Percentiles rank a stretch among this genome's conserved stretches.
Evolutionary conservation across 1,140 invertebrate genomes (phyloP).

Genomic region (Pseudachorutes palmiensis): DNA sequence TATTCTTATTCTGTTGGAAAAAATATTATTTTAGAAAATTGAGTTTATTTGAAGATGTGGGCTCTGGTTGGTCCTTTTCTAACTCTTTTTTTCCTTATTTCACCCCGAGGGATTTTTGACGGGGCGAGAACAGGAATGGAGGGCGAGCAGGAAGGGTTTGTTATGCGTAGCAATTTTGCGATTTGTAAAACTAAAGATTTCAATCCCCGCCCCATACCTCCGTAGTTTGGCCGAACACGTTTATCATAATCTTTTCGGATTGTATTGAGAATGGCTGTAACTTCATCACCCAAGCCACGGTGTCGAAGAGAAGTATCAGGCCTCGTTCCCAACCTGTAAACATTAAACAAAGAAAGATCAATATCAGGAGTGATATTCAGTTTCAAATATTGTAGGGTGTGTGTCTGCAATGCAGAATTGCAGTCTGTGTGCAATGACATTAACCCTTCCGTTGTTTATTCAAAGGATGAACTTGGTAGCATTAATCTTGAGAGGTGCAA

Average conservation of each 20-base stretch:
- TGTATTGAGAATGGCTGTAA: slow-evolving; percentile 34
- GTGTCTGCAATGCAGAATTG: too few relatives aligned
- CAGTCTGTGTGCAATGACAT: too few relatives aligned
- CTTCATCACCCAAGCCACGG: slow-evolving; percentile 34
- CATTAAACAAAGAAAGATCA: slow-evolving; percentile 6
- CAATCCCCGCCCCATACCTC: slow-evolving; percentile 65
- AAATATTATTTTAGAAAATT: slow-evolving; percentile 1
- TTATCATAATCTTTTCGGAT: slow-evolving; percentile 70
- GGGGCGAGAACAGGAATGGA: too few relatives aligned
- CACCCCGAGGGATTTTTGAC: not conserved
- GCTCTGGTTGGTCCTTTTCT: not conserved
- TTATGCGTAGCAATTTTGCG: too few relatives aligned
- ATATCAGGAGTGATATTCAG: too few relatives aligned
- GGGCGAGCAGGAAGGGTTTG: too few relatives aligned
- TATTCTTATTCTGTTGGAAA: too few relatives aligned
- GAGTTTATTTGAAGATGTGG: not conserved
- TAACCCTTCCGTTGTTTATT: too few relatives aligned
- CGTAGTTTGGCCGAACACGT: slow-evolving; percentile 94
- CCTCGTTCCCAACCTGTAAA: slow-evolving; percentile 25
- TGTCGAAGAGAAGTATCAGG: slow-evolving; percentile 25
- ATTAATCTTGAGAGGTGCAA: too few relatives aligned
- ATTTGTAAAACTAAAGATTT: not conserved
- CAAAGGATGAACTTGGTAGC: too few relatives aligned
- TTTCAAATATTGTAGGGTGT: too few relatives aligned
- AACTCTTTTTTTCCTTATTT: not conserved